Evolutionary conservation across 2,797 vertebrate species (phyloP).

Genomic region (Glossophaga mutica): DNA sequence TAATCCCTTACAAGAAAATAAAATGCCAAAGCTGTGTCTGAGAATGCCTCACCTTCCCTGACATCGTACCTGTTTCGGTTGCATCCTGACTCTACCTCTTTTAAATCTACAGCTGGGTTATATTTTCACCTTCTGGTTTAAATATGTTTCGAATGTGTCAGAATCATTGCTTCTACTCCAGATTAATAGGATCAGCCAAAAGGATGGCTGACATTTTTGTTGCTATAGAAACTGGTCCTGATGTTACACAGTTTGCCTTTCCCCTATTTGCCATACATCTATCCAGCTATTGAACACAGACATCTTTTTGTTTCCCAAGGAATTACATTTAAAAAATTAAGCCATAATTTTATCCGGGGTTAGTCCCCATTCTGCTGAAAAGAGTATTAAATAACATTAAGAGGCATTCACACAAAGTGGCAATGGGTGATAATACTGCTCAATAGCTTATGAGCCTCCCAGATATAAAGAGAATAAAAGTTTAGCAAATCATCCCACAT

Average conservation of each 20-base stretch:
- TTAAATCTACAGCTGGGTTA: slow-evolving; percentile 75
- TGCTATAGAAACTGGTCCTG: slow-evolving; percentile 87
- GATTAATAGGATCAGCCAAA: slow-evolving; percentile 85
- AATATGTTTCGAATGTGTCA: slow-evolving; percentile 83
- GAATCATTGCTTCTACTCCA: slow-evolving; percentile 80
- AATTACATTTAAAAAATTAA: slow-evolving; percentile 84
- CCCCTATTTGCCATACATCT: slow-evolving; percentile 82
- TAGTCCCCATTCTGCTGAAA: slow-evolving; percentile 77
- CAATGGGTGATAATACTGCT: slow-evolving; percentile 76
- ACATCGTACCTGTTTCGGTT: slow-evolving; percentile 23
- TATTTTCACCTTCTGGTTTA: slow-evolving; percentile 82
- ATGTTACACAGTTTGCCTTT: slow-evolving; percentile 83
- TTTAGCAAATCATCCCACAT: slow-evolving; percentile 73
- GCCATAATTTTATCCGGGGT: slow-evolving; percentile 81
- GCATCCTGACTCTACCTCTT: slow-evolving; percentile 76
- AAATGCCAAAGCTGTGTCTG: neutral
- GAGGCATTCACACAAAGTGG: slow-evolving; percentile 75
- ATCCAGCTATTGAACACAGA: slow-evolving; percentile 78
- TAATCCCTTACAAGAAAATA: slow-evolving; percentile 58
- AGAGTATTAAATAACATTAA: slow-evolving; percentile 81
- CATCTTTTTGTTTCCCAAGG: slow-evolving; percentile 84
- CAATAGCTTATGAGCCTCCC: slow-evolving; percentile 63
- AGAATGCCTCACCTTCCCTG: slow-evolving; percentile 8
- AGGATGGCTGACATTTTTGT: slow-evolving; percentile 88
- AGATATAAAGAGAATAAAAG: slow-evolving; percentile 73